These are phyloP conservation scores for Lasioglossum calceatum DNA, from an alignment of 2,888 invertebrate species.

Conservation along the genomic window DNA sequence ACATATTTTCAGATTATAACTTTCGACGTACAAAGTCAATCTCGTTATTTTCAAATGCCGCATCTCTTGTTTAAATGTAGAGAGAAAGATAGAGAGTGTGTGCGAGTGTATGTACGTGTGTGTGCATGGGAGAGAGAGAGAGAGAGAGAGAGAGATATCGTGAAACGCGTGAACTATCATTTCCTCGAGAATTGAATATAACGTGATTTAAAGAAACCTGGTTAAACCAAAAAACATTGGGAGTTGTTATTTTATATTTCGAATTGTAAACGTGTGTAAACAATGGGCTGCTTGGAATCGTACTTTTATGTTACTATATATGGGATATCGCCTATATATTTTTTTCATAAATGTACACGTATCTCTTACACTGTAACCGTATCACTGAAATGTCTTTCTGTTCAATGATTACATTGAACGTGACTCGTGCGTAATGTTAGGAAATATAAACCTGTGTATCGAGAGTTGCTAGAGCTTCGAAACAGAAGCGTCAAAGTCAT, in stretches of 20 bases:
- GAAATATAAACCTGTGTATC: conserved; percentile 49
- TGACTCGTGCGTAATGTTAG: conserved; percentile 26
- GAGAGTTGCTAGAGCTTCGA: conserved; percentile 65
- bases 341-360: conserved; percentile 19
- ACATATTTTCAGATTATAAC: conserved; percentile 58
- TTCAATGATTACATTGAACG: conserved; percentile 28
- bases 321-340: conserved; percentile 32
- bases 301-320: conserved; percentile 32
- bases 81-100: not conserved
- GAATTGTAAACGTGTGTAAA: conserved; percentile 15
- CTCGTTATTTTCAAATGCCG: conserved; percentile 38
- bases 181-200: conserved; percentile 3
- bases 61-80: conserved; percentile 25
- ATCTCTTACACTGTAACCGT: conserved; percentile 6
- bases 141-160: not conserved
- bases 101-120: not conserved
- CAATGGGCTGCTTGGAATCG: conserved; percentile 21
- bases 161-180: conserved; percentile 14
- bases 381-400: conserved; percentile 11
- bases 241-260: conserved; percentile 16
- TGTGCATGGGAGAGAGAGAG: not conserved
- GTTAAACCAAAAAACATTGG: conserved; percentile 9
- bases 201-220: not conserved
- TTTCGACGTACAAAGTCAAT: conserved; percentile 38
- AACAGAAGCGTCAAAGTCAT: conserved; percentile 61